A percentile compares a stretch with the other conserved stretches of the same genome.
phyloP scores from a whole-genome alignment of 2,113 vertebrate species.

The Phalacrocorax pelagicus region DNA sequence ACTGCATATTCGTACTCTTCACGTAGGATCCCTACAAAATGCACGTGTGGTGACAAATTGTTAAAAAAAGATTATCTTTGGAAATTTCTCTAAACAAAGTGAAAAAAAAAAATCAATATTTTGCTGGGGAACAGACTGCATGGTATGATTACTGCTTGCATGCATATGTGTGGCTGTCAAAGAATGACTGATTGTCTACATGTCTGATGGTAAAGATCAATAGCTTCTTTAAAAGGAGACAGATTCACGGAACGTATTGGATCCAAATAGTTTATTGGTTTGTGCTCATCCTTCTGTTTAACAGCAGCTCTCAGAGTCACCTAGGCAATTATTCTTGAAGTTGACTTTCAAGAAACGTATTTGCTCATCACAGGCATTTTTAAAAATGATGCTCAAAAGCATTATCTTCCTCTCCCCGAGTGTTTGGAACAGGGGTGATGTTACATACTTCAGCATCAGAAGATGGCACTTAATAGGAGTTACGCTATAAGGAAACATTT shows the following conservation, averaged over 20 bases:
- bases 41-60: neutral
- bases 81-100: conserved; percentile 26
- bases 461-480: neutral
- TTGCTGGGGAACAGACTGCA: neutral
- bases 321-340: neutral
- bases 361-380: neutral
- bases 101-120: neutral
- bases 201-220: conserved; percentile 40
- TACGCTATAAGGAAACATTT: neutral
- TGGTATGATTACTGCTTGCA: neutral
- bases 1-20: neutral
- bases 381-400: neutral
- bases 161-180: conserved; percentile 54
- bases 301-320: conserved; percentile 34
- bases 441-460: neutral
- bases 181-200: conserved; percentile 12
- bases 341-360: conserved; percentile 31
- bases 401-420: neutral
- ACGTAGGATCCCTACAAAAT: neutral
- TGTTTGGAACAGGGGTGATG: neutral
- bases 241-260: conserved; percentile 43
- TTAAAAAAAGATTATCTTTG: neutral
- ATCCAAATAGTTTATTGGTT: conserved; percentile 56
- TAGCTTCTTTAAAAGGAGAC: conserved; percentile 56
- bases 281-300: conserved; percentile 53